phyloP scores from a whole-genome alignment of 2,113 vertebrate species.

The Osmerus mordax region DNA sequence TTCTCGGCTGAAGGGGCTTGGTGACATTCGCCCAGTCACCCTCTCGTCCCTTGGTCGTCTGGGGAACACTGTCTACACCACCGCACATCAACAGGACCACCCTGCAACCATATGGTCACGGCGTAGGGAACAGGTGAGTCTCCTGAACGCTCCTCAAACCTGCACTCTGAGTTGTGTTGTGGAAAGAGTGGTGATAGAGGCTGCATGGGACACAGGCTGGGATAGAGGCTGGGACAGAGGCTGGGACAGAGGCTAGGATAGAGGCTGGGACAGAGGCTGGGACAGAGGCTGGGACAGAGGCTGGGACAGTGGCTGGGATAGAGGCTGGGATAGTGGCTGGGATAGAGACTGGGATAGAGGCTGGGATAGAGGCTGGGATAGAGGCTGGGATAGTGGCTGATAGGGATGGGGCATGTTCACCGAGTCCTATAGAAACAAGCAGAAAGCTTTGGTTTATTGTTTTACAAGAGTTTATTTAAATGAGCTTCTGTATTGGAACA shows the following conservation, averaged over 20 bases:
- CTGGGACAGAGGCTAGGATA: too few relatives aligned
- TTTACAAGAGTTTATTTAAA: too few relatives aligned
- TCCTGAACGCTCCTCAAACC: background rate
- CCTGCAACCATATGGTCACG: conserved; percentile 88
- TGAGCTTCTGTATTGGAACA: too few relatives aligned
- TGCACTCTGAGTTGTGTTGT: too few relatives aligned
- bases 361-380: conserved; percentile 29
- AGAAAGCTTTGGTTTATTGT: too few relatives aligned
- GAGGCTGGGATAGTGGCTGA: conserved; percentile 30
- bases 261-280: too few relatives aligned
- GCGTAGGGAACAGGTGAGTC: conserved; percentile 87
- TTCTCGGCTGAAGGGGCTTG: background rate
- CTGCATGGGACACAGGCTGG: conserved; percentile 27
- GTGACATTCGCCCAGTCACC: background rate
- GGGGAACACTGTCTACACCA: conserved; percentile 75
- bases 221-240: conserved; percentile 29
- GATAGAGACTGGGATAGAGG: conserved; percentile 22
- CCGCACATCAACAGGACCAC: conserved; percentile 89
- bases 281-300: background rate
- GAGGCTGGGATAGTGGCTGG: conserved; percentile 18
- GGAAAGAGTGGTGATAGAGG: too few relatives aligned
- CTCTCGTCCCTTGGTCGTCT: conserved; percentile 36
- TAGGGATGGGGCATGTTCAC: too few relatives aligned
- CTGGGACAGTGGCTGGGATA: background rate
- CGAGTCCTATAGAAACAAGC: too few relatives aligned